A percentile compares a stretch with the other conserved stretches of the same genome.
Conservation (phyloP, 2,113 vertebrate genomes). For the Gyps fulvus region DNA sequence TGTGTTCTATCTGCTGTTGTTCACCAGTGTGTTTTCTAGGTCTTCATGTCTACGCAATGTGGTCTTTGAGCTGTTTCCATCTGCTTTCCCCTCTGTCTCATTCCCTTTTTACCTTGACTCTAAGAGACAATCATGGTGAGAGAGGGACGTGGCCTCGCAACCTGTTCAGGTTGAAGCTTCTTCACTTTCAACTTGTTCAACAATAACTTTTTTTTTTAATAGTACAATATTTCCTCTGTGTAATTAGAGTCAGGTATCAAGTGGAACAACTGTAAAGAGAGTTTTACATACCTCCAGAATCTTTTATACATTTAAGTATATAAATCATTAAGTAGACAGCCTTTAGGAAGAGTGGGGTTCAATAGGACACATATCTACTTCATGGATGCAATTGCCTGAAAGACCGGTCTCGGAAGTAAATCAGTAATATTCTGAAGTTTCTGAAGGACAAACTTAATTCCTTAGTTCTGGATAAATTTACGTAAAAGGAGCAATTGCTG, state of each 20-base stretch:
- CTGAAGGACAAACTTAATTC: background rate
- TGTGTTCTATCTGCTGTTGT: accelerated
- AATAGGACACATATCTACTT: accelerated
- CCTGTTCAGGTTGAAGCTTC: background rate
- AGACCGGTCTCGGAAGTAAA: background rate
- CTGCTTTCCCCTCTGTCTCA: background rate
- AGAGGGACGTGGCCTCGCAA: accelerated
- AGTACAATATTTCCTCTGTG: background rate
- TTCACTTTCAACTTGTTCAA: background rate
- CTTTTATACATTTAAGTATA: background rate
- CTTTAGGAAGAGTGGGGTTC: too few relatives aligned
- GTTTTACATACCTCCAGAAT: background rate
- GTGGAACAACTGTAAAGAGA: background rate
- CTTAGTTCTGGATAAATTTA: background rate
- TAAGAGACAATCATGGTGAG: accelerated
- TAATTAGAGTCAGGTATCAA: background rate
- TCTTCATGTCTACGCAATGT: accelerated
- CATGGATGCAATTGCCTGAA: background rate
- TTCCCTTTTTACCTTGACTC: background rate
- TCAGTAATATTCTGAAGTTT: background rate
- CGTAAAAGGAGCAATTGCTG: background rate
- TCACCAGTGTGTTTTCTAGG: background rate
- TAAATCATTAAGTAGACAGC: background rate
- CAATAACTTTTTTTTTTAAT: too few relatives aligned
- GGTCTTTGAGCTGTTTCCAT: background rate